Evolutionary conservation across 1,140 invertebrate species (phyloP).

Genomic region (Cotesia glomerata): DNA sequence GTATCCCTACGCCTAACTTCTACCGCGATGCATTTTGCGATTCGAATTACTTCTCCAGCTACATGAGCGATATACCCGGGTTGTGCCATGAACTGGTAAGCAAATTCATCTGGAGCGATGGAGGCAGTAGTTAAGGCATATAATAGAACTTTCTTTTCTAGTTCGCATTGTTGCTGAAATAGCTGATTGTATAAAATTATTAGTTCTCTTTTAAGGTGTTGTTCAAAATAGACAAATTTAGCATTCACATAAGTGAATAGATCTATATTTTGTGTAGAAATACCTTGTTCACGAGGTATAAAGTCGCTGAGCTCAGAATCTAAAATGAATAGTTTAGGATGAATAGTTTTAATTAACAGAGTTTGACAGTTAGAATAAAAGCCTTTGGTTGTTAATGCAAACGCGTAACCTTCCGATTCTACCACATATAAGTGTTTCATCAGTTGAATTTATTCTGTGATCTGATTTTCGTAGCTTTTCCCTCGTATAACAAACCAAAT

Average conservation of each 20-base stretch:
- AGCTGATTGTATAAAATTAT: too few species aligned
- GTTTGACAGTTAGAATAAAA: too few species aligned
- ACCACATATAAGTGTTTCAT: constrained; percentile 8
- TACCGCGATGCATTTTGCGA: constrained; percentile 37
- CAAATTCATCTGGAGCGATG: too few species aligned
- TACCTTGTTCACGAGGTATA: not conserved
- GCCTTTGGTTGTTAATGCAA: constrained; percentile 12
- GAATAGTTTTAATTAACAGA: constrained; percentile 15
- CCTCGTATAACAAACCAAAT: too few species aligned
- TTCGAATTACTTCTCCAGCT: constrained; percentile 39
- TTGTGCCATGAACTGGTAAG: constrained; percentile 37
- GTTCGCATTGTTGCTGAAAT: too few species aligned
- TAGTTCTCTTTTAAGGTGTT: too few species aligned
- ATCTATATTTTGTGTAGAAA: constrained; percentile 9
- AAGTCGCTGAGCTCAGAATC: not conserved
- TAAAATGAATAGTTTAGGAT: constrained; percentile 1
- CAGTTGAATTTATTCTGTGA: not conserved
- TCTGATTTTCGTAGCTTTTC: not conserved
- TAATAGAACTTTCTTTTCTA: too few species aligned
- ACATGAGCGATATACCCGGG: constrained; percentile 37
- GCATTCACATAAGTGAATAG: not conserved
- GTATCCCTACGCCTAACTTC: constrained; percentile 18
- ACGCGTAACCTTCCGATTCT: constrained; percentile 3
- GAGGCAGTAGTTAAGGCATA: too few species aligned
- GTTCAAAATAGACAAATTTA: not conserved